Conservation (phyloP, 2,888 invertebrate species). For the Furcula furcula region DNA sequence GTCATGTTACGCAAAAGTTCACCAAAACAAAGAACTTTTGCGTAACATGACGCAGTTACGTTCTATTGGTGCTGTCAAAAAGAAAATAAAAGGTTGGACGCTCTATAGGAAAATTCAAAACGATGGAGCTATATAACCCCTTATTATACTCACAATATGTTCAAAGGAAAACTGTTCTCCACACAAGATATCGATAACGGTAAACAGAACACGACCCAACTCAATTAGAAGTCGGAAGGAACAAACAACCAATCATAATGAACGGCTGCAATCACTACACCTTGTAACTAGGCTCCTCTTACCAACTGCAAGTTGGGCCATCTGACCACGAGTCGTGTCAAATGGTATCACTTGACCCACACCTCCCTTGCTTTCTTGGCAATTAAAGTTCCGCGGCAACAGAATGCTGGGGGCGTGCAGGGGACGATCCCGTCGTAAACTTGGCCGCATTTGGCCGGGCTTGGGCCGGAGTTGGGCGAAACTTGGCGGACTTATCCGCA, state of each 20-base stretch:
- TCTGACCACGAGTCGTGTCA: conserved; percentile 49
- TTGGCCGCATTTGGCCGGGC: conserved; percentile 29
- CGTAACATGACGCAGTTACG: too few relatives aligned
- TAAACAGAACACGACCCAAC: conserved; percentile 12
- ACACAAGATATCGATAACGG: conserved; percentile 5
- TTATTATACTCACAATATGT: too few relatives aligned
- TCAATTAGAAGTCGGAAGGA: conserved; percentile 17
- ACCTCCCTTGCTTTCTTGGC: conserved; percentile 48
- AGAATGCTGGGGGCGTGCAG: conserved; percentile 31
- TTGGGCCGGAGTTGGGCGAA: conserved; percentile 33
- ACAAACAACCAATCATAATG: conserved; percentile 22
- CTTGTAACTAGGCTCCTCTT: conserved; percentile 28
- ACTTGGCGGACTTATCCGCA: conserved; percentile 53
- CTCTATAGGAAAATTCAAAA: too few relatives aligned
- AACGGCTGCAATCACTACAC: conserved; percentile 36
- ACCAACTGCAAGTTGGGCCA: conserved; percentile 35
- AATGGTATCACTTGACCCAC: conserved; percentile 61
- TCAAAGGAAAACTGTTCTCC: conserved; percentile 1
- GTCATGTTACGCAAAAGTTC: too few relatives aligned
- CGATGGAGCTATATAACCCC: too few relatives aligned
- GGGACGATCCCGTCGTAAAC: conserved; percentile 38
- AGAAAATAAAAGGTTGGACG: too few relatives aligned
- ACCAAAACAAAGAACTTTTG: too few relatives aligned
- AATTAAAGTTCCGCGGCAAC: conserved; percentile 65
- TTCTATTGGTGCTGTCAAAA: too few relatives aligned